Evolutionary conservation across 1,140 invertebrate species (phyloP), one percentile per base, ranked within the genome.

Genomic region (Patella vulgata): DNA sequence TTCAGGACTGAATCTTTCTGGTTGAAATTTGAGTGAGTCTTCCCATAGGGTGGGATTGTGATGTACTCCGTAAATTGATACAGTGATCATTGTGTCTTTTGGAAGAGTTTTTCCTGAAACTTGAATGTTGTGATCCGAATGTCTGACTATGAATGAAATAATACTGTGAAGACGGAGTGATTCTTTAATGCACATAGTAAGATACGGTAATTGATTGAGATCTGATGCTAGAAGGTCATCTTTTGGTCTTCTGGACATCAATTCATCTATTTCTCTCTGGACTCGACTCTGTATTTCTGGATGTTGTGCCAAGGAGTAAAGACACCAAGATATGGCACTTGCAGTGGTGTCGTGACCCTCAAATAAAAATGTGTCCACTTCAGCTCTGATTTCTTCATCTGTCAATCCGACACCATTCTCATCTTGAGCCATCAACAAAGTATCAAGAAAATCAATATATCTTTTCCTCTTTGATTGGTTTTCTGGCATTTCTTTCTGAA

Each of bases 221-320:
- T 80, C 78, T 44, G 50, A 75, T 71, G 61, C 69, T 56, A 65
- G 27, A 28, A 75, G 30, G 31, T 70, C 59, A 27, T 58, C 48
- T 12, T 23, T 54, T 19, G 87, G 85, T 42, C 70, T 68, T 5
- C 59, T 68, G 17, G 90, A 92, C 30, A 95, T 85, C 0, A 93
- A 87, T 67, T 84, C 78, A 74, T 93, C 92, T 56, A 95, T 90
- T 86, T 96, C 93, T 50, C 88, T 86, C 63, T 92, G 90, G 0
- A 92, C 91, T 79, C 90, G 91, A 59, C 84, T 87, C 73, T 95
- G 93, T 1, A 93, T 87, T 17, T 92, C 86, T 21, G 91, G 92
- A 75, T 91, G 87, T 33, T 90, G 79, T 1, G 93, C 87, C 23
- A 48, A 48, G 4, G 25, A 19, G 17, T 25, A 14, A 48, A 17